Evolutionary conservation across 2,113 vertebrate species (phyloP).

Genomic region (Crotalus horridus): DNA sequence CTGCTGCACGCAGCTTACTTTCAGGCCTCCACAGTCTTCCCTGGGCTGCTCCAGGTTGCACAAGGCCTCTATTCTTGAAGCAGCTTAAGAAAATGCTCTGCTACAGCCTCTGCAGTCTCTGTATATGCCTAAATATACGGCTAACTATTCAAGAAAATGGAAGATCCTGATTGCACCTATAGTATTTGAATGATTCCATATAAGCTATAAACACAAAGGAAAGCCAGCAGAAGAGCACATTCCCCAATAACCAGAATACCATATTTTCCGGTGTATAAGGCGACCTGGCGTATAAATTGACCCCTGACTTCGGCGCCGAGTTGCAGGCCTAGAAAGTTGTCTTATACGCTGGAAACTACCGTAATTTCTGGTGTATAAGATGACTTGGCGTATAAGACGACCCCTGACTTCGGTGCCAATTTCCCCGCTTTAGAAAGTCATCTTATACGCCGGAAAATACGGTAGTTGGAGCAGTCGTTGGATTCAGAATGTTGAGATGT

Average conservation of each 20-base stretch:
- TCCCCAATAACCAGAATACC: background rate
- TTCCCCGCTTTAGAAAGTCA: too few species aligned
- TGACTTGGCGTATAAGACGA: too few species aligned
- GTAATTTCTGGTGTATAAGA: too few species aligned
- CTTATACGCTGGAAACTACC: too few species aligned
- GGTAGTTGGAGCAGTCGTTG: background rate
- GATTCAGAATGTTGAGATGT: background rate
- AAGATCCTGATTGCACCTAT: background rate
- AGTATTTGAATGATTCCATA: background rate
- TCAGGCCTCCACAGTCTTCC: background rate
- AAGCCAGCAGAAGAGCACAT: background rate
- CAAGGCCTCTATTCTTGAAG: background rate
- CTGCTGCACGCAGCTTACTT: background rate
- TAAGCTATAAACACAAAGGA: background rate
- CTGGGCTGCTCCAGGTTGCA: background rate
- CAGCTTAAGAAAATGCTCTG: background rate
- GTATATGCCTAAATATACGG: background rate
- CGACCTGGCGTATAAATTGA: too few species aligned
- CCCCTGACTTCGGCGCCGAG: too few species aligned
- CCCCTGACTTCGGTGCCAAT: too few species aligned
- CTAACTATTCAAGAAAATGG: background rate
- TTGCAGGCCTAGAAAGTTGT: too few species aligned
- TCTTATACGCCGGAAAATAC: too few species aligned
- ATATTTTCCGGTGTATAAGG: too few species aligned
- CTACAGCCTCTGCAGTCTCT: background rate